Evolutionary conservation across 2,797 vertebrate genomes (phyloP).

Genomic region (Hapalemur alaotrensis): DNA sequence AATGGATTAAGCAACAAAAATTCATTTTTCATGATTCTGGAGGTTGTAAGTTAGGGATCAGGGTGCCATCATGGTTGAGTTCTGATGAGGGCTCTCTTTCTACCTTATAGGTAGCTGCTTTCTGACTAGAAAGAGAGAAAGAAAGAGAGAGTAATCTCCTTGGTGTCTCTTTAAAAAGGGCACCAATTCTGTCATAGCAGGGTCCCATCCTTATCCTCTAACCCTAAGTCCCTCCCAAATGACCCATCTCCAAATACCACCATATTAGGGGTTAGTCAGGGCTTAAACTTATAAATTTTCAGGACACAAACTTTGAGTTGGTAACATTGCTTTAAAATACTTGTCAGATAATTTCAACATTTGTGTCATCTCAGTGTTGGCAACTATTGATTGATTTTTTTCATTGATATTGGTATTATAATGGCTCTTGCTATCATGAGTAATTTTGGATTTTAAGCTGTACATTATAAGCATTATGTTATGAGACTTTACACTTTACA

Average conservation of each 20-base stretch:
- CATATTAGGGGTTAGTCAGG: not conserved
- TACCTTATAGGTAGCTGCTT: not conserved
- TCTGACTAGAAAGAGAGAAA: not conserved
- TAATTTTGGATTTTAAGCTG: not conserved
- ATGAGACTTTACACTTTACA: not conserved
- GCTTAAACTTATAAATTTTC: not conserved
- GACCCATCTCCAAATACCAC: not conserved
- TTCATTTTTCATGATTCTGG: not conserved
- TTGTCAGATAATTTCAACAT: not conserved
- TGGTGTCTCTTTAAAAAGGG: not conserved
- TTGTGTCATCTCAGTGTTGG: not conserved
- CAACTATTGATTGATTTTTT: not conserved
- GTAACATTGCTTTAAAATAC: not conserved
- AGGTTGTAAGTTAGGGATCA: not conserved
- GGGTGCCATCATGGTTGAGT: not conserved
- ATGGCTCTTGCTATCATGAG: not conserved
- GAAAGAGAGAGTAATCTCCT: not conserved
- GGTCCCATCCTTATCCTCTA: not conserved
- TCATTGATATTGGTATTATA: not conserved
- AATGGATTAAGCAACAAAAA: not conserved
- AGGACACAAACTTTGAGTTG: not conserved
- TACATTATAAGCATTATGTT: not conserved
- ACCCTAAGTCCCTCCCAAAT: not conserved
- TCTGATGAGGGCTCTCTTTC: not conserved
- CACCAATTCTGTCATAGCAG: not conserved